Percentiles rank a stretch among this genome's conserved stretches.
These are phyloP conservation scores for Brachionus calyciflorus DNA, from an alignment of 1,140 invertebrate genomes.

Conservation along the genomic window DNA sequence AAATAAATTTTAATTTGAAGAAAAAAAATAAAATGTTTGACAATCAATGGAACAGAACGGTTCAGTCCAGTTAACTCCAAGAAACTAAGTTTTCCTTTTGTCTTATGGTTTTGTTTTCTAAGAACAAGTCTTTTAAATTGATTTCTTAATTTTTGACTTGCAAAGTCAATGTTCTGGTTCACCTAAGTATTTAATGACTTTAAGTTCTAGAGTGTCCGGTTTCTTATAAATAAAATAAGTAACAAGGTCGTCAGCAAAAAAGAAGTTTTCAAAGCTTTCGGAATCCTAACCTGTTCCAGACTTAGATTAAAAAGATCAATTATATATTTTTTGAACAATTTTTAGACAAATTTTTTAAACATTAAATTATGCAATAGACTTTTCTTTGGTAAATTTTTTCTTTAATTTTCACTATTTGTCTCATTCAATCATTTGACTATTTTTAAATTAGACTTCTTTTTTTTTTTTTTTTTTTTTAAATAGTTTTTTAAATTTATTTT, in stretches of 20 bases:
- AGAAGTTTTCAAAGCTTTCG: background rate
- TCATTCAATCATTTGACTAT: too few species aligned
- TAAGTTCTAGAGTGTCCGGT: background rate
- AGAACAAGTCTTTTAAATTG: slow-evolving; percentile 1
- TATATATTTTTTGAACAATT: background rate
- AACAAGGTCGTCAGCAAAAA: background rate
- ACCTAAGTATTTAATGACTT: slow-evolving; percentile 10
- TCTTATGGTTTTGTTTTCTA: slow-evolving; percentile 1
- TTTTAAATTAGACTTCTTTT: too few species aligned
- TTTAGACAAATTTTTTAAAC: slow-evolving; percentile 1
- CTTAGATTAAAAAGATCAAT: slow-evolving; percentile 18
- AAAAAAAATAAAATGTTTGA: background rate
- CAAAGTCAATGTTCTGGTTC: background rate
- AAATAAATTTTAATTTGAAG: slow-evolving; percentile 2
- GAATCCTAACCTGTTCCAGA: background rate
- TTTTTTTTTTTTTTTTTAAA: too few species aligned
- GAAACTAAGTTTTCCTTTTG: background rate
- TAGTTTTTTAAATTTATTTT: too few species aligned
- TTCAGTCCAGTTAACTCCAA: background rate
- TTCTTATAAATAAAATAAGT: background rate
- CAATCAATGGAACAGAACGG: background rate
- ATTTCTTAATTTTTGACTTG: slow-evolving; percentile 13
- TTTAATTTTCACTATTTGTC: too few species aligned
- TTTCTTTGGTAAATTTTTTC: background rate
- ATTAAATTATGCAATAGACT: too few species aligned